These are phyloP conservation scores for Litocranius walleri DNA, from an alignment of 2,113 vertebrate genomes.

Conservation along the genomic window DNA sequence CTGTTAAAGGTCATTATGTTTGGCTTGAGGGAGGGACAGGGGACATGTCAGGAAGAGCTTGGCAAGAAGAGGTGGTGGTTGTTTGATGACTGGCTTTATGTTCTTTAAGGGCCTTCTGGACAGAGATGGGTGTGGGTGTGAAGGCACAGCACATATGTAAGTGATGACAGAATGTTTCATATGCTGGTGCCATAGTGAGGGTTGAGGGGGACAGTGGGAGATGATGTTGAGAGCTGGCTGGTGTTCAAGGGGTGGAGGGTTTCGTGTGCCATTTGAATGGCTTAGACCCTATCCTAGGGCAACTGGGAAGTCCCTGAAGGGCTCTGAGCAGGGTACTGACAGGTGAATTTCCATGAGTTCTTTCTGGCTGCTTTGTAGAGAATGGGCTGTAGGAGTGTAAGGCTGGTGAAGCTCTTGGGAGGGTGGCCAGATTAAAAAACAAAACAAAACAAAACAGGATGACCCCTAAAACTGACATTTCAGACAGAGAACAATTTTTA, in stretches of 20 bases:
- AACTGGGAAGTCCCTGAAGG: background rate
- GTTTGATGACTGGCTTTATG: background rate
- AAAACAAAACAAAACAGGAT: background rate
- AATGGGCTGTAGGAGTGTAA: background rate
- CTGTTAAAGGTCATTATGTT: background rate
- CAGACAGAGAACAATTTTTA: background rate
- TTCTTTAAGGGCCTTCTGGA: background rate
- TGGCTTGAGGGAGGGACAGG: background rate
- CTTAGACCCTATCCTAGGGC: background rate
- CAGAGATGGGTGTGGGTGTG: background rate
- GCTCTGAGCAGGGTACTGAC: background rate
- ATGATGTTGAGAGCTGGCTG: background rate
- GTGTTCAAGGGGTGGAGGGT: background rate
- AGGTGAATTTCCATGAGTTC: background rate
- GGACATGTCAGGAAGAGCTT: background rate
- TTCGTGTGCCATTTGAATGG: background rate
- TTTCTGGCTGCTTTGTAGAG: background rate
- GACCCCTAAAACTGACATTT: background rate
- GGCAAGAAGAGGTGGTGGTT: background rate
- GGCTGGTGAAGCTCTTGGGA: background rate
- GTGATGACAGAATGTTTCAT: background rate
- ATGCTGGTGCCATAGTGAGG: background rate
- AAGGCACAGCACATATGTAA: background rate
- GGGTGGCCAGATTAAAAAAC: conserved; percentile 20
- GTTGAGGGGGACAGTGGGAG: background rate